Evolutionary conservation across 1,140 invertebrate genomes (phyloP).

Genomic region (Xylocopa sonorina): DNA sequence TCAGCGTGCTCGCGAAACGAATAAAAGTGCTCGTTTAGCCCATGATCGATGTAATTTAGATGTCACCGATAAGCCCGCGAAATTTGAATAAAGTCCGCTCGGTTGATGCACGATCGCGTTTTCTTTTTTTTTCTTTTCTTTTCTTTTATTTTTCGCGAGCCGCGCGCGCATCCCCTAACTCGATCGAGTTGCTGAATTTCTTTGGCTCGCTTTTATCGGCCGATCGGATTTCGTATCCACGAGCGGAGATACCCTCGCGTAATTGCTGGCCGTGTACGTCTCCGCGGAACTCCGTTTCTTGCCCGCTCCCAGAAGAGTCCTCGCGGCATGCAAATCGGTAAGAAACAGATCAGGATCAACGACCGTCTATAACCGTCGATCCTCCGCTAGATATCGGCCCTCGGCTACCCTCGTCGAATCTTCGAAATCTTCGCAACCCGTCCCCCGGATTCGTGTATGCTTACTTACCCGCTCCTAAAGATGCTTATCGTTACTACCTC

Average conservation of each 20-base stretch:
- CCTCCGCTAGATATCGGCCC: constrained; percentile 1
- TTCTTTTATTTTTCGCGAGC: background rate
- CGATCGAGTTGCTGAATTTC: constrained; percentile 12
- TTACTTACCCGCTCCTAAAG: background rate
- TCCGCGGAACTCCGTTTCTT: constrained; percentile 45
- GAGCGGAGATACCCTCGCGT: constrained; percentile 48
- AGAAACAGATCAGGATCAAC: constrained; percentile 64
- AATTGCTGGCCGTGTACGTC: constrained; percentile 58
- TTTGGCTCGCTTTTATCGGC: constrained; percentile 14
- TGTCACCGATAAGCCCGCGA: background rate
- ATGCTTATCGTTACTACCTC: constrained; percentile 17
- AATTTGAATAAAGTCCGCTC: background rate
- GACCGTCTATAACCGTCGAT: constrained; percentile 44
- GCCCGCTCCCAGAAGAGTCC: constrained; percentile 32
- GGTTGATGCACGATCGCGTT: background rate
- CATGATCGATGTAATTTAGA: constrained; percentile 16
- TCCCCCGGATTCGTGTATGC: background rate
- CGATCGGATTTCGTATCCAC: constrained; percentile 46
- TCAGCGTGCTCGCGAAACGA: background rate
- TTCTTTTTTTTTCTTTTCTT: background rate
- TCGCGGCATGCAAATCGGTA: constrained; percentile 60
- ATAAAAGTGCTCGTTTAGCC: background rate
- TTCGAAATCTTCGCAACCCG: constrained; percentile 24
- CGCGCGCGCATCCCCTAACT: background rate
- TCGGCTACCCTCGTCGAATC: background rate